Evolutionary conservation across 2,888 invertebrate species (phyloP).

Genomic region (Drosophila niveifrons): DNA sequence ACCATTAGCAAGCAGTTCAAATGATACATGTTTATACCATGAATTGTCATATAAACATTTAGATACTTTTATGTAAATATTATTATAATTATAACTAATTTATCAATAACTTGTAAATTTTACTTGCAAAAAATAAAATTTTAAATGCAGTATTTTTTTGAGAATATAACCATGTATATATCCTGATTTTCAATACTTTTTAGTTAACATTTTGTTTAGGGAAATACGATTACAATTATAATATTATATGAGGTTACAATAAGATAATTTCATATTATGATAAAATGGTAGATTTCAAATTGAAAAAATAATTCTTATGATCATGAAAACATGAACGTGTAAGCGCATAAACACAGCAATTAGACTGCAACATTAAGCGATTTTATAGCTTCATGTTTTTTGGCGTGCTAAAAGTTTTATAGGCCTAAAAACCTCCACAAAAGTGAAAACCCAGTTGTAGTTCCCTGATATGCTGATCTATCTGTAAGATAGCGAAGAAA

Average conservation of each 20-base stretch:
- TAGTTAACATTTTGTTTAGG: no score
- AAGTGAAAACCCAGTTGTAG: slow-evolving; percentile 9
- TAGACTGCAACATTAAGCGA: background rate
- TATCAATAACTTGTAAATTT: background rate
- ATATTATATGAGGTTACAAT: no score
- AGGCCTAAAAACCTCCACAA: background rate
- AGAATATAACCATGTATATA: no score
- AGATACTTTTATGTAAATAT: no score
- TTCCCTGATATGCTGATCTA: background rate
- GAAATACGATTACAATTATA: no score
- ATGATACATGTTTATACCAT: background rate
- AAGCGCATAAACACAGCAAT: background rate
- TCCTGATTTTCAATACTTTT: no score
- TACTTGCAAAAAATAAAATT: no score
- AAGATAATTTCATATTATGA: no score
- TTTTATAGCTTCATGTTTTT: background rate
- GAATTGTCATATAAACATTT: background rate
- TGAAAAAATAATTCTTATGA: no score
- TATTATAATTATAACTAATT: no score
- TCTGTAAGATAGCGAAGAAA: background rate
- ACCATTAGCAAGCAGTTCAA: background rate
- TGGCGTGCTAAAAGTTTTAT: background rate
- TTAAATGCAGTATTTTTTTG: no score
- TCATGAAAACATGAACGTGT: background rate
- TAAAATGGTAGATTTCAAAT: no score